Conservation (phyloP, 2,888 invertebrate genomes). For the Pteria penguin region DNA sequence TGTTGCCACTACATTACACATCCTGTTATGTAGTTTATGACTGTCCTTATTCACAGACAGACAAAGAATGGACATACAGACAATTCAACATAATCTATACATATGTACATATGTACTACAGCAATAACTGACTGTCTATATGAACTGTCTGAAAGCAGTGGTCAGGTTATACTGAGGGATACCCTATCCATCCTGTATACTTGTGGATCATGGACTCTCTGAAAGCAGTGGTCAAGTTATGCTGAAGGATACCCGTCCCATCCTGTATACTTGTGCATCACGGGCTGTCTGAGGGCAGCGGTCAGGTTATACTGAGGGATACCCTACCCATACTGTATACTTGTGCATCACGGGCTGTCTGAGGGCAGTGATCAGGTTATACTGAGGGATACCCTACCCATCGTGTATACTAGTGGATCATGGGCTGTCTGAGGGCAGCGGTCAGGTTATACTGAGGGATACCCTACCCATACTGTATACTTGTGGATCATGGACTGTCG, state of each 20-base stretch:
- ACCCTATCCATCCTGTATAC: constrained; percentile 74
- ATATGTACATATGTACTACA: too few species aligned
- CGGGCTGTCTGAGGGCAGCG: constrained; percentile 78
- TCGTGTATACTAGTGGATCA: constrained; percentile 70
- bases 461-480: constrained; percentile 74
- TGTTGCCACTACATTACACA: too few species aligned
- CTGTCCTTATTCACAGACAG: too few species aligned
- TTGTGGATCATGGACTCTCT: constrained; percentile 75
- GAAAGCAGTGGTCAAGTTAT: constrained; percentile 78
- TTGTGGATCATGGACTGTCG: constrained; percentile 76
- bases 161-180: too few species aligned
- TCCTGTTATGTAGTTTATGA: too few species aligned
- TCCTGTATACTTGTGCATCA: constrained; percentile 70
- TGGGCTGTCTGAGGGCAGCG: constrained; percentile 78
- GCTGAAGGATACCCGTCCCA: too few species aligned
- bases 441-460: constrained; percentile 79
- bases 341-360: constrained; percentile 76
- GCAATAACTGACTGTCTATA: too few species aligned
- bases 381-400: too few species aligned
- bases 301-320: constrained; percentile 64
- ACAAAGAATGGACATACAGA: too few species aligned
- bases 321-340: constrained; percentile 72
- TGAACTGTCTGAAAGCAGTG: too few species aligned
- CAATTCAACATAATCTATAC: too few species aligned
- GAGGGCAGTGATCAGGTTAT: constrained; percentile 78